Percentiles rank a stretch among this genome's conserved stretches.
phyloP scores from a whole-genome alignment of 2,888 invertebrate genomes.

The Rhopalosiphum nymphaeae region DNA sequence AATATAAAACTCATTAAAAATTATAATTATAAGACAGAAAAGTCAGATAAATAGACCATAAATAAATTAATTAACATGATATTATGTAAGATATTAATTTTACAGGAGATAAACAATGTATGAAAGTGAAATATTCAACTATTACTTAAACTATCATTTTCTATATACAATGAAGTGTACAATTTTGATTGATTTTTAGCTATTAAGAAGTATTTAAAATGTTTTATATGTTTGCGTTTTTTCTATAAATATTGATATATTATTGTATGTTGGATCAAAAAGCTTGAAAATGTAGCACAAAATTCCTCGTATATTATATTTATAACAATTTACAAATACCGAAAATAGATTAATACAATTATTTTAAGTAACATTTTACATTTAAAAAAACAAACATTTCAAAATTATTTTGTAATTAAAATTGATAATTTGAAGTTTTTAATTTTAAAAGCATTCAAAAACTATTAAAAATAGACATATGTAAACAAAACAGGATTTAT shows the following conservation, averaged over 20 bases:
- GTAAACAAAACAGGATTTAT: neutral
- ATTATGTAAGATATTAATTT: neutral
- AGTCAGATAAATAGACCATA: too few relatives aligned
- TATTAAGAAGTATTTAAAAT: neutral
- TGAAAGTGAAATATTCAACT: neutral
- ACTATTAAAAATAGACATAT: neutral
- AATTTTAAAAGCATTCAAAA: neutral
- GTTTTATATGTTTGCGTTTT: neutral
- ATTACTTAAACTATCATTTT: neutral
- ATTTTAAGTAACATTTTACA: too few relatives aligned
- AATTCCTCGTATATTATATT: too few relatives aligned
- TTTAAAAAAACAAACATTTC: too few relatives aligned
- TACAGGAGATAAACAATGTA: neutral
- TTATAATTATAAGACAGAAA: too few relatives aligned
- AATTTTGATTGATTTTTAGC: neutral
- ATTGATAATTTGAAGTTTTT: neutral
- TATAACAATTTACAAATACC: neutral
- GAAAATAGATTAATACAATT: neutral
- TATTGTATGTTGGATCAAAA: neutral
- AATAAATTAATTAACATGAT: too few relatives aligned
- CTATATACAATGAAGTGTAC: neutral
- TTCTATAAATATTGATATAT: neutral
- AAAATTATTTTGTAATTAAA: neutral
- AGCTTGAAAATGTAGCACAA: neutral
- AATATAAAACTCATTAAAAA: too few relatives aligned